phyloP scores from a whole-genome alignment of 2,888 invertebrate species.

The Axea sp. region DNA sequence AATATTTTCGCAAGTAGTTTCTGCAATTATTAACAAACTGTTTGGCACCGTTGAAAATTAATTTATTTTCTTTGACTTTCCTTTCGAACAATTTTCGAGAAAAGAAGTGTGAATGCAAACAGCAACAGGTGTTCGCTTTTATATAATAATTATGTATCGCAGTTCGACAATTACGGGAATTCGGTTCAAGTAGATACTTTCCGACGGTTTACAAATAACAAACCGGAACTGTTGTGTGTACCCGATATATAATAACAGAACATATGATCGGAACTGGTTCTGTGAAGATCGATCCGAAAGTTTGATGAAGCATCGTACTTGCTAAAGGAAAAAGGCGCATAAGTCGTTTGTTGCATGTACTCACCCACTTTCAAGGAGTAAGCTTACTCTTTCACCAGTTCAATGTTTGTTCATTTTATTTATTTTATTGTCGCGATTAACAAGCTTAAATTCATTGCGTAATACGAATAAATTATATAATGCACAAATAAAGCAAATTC shows the following conservation, averaged over 20 bases:
- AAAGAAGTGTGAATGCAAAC: too few relatives aligned
- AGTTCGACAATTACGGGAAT: constrained; percentile 40
- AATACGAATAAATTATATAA: background rate
- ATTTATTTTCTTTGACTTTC: constrained; percentile 3
- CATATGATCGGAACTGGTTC: constrained; percentile 51
- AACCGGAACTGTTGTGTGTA: constrained; percentile 42
- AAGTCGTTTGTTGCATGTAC: constrained; percentile 14
- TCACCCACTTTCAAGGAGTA: constrained; percentile 54
- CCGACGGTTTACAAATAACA: constrained; percentile 16
- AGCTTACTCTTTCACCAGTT: constrained; percentile 25
- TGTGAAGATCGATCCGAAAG: constrained; percentile 34
- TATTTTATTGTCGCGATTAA: constrained; percentile 10
- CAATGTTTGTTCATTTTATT: constrained; percentile 6
- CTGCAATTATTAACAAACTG: too few relatives aligned
- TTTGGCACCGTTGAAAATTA: constrained; percentile 10
- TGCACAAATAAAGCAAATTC: too few relatives aligned
- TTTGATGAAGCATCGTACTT: constrained; percentile 19
- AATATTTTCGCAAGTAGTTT: too few relatives aligned
- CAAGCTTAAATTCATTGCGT: constrained; percentile 7
- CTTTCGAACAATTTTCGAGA: constrained; percentile 4
- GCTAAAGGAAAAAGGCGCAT: constrained; percentile 30
- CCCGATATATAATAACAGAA: constrained; percentile 27
- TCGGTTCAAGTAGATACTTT: constrained; percentile 26
- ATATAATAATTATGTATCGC: constrained; percentile 38
- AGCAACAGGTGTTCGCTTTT: constrained; percentile 39